Base-by-base conservation (phyloP, 2,113 vertebrate species). In the Plotosus lineatus region DNA sequence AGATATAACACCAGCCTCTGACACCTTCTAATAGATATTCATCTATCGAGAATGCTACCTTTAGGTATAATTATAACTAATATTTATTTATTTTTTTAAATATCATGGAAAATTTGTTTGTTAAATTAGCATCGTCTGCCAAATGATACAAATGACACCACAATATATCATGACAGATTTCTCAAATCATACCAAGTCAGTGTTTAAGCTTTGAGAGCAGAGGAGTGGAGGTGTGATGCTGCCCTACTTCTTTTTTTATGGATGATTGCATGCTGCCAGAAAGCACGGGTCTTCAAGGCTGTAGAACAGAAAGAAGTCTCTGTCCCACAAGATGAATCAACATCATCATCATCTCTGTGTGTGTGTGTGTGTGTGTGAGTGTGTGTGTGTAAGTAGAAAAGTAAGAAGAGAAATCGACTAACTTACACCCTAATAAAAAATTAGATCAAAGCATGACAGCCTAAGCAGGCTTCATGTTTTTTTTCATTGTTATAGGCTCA, bases 201-300 rank as follows among this genome's bases (percentile, higher is more conserved):
- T 85, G 46, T 78, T 31, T 73, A 44, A 44, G 76, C 72, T 75
- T n/a, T 56, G 56, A 48, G 71, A 77, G 77, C 53, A 36, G 26
- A 53, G 77, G 26, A 48, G 77, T 33, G 9, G 58, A 66, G 68
- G 66, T 82, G 79, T 83, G 79, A 83, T 71, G 76, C 65, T 86
- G 86, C 82, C 81, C 83, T 77, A 82, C 66, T 83, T 86, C 76
- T 15, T 50, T 68, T 69, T 77, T 46, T 4, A 51, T 21, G 28
- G 31, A 78, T 46, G 75, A 83, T 63, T 50, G 69, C 28, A 19
- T 58, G 40, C 38, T 80, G 77, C 79, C 77, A 48, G 53, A 80
- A 38, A 79, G 63, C 56, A 38, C 9, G 56, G 75, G 79, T 78
- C 75, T 79, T 40, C 61, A 66, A 56, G 26, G 77, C 51, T 66